Evolutionary conservation across 2,888 invertebrate species (phyloP), one percentile per base, ranked within the genome.

Genomic region (Ennomos erosarius): DNA sequence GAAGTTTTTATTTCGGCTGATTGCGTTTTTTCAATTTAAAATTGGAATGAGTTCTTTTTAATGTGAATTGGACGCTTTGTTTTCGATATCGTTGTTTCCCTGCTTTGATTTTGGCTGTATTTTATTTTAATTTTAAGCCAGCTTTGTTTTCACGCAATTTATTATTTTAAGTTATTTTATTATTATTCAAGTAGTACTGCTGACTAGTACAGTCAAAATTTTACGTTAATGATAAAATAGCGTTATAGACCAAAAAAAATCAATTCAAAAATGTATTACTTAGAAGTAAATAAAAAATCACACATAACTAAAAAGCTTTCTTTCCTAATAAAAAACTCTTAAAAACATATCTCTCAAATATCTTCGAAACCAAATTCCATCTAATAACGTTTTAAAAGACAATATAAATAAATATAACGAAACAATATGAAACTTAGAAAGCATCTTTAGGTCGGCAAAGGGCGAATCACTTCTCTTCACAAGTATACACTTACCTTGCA

Each of bases 1-100:
- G 85, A 85, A 87, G 80, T 88, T 88, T 58, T 88, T 88, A 85
- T 83, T 85, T 81, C 68, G 74, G 64, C 67, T 65, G 68, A 66
- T 66, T 65, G 68, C 57, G 64, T 64, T 64, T 68, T 67, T 68
- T 64, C 54, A 65, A 68, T 62, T 60, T 39, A 37, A 59, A 59
- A 54, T 55, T 46, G 57, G 63, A 67, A 64, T 65, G 65, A 55
- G 63, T 52, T 65, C 55, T 62, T 64, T 67, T 67, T 57, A 61
- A 58, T 65, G 63, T 62, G 60, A 65, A 64, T 65, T 53, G 37
- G 47, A 40, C 43, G 40, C 55, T 55, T 59, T 54, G 56, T 56
- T 59, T 55, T 36, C 26, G 35, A 36, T 58, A 33, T 34, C 54
- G 56, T 59, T 59, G 48, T 53, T 34, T 35, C 38, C 11, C 4